phyloP scores from a whole-genome alignment of 2,888 invertebrate genomes.

The Lasioglossum calceatum region DNA sequence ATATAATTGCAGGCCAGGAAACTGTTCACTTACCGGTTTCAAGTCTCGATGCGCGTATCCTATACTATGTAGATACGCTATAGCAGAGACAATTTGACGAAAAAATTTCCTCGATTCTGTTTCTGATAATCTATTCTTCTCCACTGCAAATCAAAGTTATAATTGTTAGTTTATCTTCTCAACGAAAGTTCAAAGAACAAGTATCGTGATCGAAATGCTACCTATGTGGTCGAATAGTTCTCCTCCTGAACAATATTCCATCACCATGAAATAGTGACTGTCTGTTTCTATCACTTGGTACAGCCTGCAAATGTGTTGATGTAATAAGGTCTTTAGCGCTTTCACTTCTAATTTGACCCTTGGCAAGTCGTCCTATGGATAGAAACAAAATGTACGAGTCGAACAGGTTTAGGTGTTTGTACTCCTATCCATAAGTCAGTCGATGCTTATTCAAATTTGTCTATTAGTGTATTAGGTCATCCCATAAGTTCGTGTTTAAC shows the following conservation, averaged over 20 bases:
- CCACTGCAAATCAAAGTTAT: slow-evolving; percentile 84
- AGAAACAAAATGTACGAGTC: not conserved
- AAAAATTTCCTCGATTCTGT: slow-evolving; percentile 91
- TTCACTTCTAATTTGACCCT: slow-evolving; percentile 90
- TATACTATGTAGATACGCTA: slow-evolving; percentile 90
- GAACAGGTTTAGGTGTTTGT: not conserved
- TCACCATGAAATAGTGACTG: slow-evolving; percentile 90
- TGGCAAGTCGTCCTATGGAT: slow-evolving; percentile 88
- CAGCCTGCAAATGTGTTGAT: slow-evolving; percentile 91
- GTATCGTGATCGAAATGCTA: slow-evolving; percentile 61
- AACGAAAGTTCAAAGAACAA: not conserved
- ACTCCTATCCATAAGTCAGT: too few species aligned
- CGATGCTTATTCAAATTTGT: too few species aligned
- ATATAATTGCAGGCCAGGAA: slow-evolving; percentile 13
- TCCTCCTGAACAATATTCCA: slow-evolving; percentile 93
- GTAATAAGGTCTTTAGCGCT: slow-evolving; percentile 89
- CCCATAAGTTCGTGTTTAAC: too few species aligned
- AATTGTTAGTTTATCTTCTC: not conserved
- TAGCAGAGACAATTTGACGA: slow-evolving; percentile 91
- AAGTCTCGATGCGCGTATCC: slow-evolving; percentile 93
- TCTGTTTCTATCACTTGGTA: slow-evolving; percentile 92
- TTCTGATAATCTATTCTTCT: slow-evolving; percentile 89
- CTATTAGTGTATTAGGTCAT: too few species aligned
- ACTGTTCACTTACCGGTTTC: slow-evolving; percentile 88
- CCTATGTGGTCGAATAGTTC: slow-evolving; percentile 94